Percentiles rank a stretch among this genome's conserved stretches.
phyloP scores from a whole-genome alignment of 2,113 vertebrate genomes.

The human (Homo sapiens) region DNA sequence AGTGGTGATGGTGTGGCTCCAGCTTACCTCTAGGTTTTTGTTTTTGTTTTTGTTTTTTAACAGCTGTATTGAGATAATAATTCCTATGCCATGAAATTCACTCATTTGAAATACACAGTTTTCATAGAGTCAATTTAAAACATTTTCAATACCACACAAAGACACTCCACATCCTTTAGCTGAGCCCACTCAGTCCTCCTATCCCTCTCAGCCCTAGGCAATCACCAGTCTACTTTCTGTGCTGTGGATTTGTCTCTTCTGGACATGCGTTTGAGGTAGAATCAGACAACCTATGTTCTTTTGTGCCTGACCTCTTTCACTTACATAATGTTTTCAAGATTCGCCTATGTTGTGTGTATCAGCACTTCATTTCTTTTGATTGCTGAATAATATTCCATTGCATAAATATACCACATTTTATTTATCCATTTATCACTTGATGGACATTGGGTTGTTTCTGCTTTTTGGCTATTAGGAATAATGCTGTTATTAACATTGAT shows the following conservation, averaged over 20 bases:
- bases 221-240: not conserved
- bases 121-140: not conserved
- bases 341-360: not conserved
- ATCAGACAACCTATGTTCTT: not conserved
- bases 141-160: not conserved
- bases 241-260: not conserved
- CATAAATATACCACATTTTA: not conserved
- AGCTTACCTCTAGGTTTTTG: not conserved
- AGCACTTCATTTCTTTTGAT: not conserved
- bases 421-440: not conserved
- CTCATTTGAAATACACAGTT: not conserved
- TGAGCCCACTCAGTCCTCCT: not conserved
- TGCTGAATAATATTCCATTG: not conserved
- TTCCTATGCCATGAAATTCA: not conserved
- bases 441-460: not conserved
- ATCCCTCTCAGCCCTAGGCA: not conserved
- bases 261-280: not conserved
- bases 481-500: not conserved
- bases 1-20: not conserved
- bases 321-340: not conserved
- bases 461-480: not conserved
- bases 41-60: not conserved
- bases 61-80: not conserved
- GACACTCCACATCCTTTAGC: not conserved
- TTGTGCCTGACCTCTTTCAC: not conserved